phyloP scores from a whole-genome alignment of 2,888 invertebrate species.

The Drosophila siamana region DNA sequence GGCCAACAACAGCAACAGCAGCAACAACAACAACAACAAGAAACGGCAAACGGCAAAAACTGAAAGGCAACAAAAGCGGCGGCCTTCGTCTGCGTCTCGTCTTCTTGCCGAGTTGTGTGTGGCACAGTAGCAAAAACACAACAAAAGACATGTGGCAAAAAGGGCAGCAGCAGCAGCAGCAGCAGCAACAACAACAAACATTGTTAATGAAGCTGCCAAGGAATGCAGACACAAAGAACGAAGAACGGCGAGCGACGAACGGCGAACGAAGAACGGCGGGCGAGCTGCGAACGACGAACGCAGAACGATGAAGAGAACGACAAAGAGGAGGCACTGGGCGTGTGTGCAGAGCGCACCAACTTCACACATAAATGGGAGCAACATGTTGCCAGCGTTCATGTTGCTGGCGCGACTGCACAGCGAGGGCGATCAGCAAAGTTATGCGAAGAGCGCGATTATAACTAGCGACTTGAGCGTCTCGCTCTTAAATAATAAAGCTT shows the following conservation, averaged over 20 bases:
- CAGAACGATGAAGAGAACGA: slow-evolving; percentile 38
- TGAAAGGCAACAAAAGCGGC: slow-evolving; percentile 58
- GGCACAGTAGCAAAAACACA: slow-evolving; percentile 73
- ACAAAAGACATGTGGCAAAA: slow-evolving; percentile 74
- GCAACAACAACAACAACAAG: slow-evolving; percentile 32
- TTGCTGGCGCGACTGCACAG: slow-evolving; percentile 26
- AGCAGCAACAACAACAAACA: slow-evolving; percentile 58
- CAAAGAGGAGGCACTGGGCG: slow-evolving; percentile 62
- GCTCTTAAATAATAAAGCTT: no score
- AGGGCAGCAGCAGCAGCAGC: slow-evolving; percentile 62
- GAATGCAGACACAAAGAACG: slow-evolving; percentile 59
- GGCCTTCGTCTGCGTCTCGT: slow-evolving; percentile 49
- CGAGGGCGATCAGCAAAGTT: slow-evolving; percentile 42
- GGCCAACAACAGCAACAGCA: slow-evolving; percentile 41
- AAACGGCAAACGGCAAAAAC: slow-evolving; percentile 48
- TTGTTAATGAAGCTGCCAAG: slow-evolving; percentile 80
- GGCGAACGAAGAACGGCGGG: neutral
- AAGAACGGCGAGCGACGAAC: slow-evolving; percentile 1
- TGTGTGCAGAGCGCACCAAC: slow-evolving; percentile 60
- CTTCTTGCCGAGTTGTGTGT: slow-evolving; percentile 58
- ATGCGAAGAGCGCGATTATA: no score
- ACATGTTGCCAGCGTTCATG: slow-evolving; percentile 66
- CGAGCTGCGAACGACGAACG: slow-evolving; percentile 7
- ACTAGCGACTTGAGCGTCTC: no score
- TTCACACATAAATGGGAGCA: slow-evolving; percentile 80